Evolutionary conservation across 2,113 vertebrate genomes (phyloP).

Genomic region (Anguilla rostrata): DNA sequence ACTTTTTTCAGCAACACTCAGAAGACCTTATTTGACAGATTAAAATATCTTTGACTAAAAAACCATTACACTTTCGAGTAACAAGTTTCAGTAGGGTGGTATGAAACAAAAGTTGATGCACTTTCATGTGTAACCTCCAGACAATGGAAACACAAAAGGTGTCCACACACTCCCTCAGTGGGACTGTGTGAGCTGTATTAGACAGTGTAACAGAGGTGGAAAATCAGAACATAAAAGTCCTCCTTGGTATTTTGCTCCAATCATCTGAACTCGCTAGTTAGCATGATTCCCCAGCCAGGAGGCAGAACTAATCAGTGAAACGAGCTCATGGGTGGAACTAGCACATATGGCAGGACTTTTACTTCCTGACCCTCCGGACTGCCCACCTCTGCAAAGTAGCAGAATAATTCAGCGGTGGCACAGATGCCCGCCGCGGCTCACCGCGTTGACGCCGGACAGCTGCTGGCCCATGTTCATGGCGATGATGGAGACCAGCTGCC

Average conservation of each 20-base stretch:
- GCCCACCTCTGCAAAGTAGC: no score
- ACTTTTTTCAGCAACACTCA: neutral
- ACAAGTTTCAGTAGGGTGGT: neutral
- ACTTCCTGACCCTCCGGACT: no score
- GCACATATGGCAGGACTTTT: no score
- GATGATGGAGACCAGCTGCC: conserved; percentile 73
- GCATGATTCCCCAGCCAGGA: no score
- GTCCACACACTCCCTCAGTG: neutral
- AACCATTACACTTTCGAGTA: neutral
- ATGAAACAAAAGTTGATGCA: neutral
- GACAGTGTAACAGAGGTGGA: neutral
- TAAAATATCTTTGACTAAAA: neutral
- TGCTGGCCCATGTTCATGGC: conserved; percentile 78
- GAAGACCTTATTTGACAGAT: neutral
- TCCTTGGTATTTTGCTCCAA: no score
- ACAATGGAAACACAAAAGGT: neutral
- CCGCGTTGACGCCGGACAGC: conserved; percentile 75
- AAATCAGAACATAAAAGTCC: no score
- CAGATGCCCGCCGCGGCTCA: conserved; percentile 39
- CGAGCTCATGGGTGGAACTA: no score
- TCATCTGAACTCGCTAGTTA: no score
- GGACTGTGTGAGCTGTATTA: neutral
- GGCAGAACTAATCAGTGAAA: no score
- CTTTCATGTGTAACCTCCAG: neutral
- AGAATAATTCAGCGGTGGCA: neutral